Conservation (phyloP, 1,140 invertebrate genomes). For the Bathynomus jamesi region DNA sequence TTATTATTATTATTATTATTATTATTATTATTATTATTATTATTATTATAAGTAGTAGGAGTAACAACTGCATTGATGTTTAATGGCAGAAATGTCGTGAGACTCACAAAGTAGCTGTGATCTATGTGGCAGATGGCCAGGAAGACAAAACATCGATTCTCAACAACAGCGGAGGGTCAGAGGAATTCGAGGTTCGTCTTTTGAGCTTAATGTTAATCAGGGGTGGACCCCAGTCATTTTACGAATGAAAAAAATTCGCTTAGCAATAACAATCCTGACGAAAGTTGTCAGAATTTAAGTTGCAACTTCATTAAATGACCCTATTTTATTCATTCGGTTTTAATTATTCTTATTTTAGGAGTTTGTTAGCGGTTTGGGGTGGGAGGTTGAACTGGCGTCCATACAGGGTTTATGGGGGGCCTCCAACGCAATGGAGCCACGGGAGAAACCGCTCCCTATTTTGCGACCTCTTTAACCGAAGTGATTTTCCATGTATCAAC, state of each 20-base stretch:
- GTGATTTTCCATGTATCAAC: slow-evolving; percentile 96
- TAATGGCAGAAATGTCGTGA: slow-evolving; percentile 65
- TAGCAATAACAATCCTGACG: too few relatives aligned
- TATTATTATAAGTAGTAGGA: too few relatives aligned
- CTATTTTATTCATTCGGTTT: too few relatives aligned
- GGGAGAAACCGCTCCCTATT: slow-evolving; percentile 89
- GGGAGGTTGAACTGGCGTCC: slow-evolving; percentile 93
- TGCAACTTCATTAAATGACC: too few relatives aligned
- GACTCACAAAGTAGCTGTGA: slow-evolving; percentile 97
- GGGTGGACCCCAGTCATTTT: neutral
- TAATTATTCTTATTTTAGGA: too few relatives aligned
- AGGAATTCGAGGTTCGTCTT: slow-evolving; percentile 65
- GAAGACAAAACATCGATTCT: slow-evolving; percentile 91
- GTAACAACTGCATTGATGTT: too few relatives aligned
- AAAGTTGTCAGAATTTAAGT: too few relatives aligned
- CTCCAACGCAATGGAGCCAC: slow-evolving; percentile 82
- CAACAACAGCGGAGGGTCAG: slow-evolving; percentile 71
- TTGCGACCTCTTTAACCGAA: slow-evolving; percentile 85
- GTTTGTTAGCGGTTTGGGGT: slow-evolving; percentile 88
- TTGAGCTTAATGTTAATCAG: neutral
- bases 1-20: too few relatives aligned
- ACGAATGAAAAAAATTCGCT: too few relatives aligned
- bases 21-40: too few relatives aligned
- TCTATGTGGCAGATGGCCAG: slow-evolving; percentile 93
- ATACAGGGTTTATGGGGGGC: slow-evolving; percentile 93